Evolutionary conservation across 2,888 invertebrate species (phyloP).

Genomic region (Lordiphosa andalusiaca): DNA sequence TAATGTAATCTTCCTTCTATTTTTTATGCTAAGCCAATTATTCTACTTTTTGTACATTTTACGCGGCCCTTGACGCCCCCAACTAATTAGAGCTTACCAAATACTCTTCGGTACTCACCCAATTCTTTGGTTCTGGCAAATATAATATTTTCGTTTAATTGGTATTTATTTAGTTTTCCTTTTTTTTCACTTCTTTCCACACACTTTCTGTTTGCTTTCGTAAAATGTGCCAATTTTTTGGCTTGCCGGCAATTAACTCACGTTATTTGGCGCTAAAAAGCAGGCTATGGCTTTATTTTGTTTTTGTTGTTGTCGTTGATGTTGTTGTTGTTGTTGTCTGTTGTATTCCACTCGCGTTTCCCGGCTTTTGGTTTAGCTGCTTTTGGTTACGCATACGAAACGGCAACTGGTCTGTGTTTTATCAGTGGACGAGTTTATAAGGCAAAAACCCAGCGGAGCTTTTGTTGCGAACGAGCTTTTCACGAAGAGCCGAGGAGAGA

Average conservation of each 20-base stretch:
- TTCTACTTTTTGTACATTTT: too few species aligned
- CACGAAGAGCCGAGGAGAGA: neutral
- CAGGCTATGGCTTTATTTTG: constrained; percentile 6
- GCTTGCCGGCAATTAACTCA: constrained; percentile 4
- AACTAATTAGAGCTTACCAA: too few species aligned
- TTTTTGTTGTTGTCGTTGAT: constrained; percentile 16
- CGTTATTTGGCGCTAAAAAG: constrained; percentile 9
- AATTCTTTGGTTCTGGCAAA: too few species aligned
- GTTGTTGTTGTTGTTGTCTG: constrained; percentile 17
- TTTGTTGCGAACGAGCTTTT: constrained; percentile 30
- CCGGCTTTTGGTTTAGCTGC: constrained; percentile 27
- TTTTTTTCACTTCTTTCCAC: too few species aligned
- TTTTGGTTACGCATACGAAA: constrained; percentile 57
- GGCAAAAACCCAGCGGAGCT: constrained; percentile 46
- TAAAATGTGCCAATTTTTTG: too few species aligned
- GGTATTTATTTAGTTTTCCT: too few species aligned
- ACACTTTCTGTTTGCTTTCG: too few species aligned
- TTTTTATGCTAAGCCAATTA: too few species aligned
- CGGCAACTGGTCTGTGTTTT: constrained; percentile 62
- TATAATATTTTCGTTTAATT: too few species aligned
- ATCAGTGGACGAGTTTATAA: constrained; percentile 55
- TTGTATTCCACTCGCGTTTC: constrained; percentile 7
- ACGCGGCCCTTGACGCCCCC: too few species aligned
- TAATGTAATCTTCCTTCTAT: too few species aligned
- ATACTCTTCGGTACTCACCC: too few species aligned